Evolutionary conservation across 2,888 invertebrate genomes (phyloP).

Genomic region (Malacosoma neustria): DNA sequence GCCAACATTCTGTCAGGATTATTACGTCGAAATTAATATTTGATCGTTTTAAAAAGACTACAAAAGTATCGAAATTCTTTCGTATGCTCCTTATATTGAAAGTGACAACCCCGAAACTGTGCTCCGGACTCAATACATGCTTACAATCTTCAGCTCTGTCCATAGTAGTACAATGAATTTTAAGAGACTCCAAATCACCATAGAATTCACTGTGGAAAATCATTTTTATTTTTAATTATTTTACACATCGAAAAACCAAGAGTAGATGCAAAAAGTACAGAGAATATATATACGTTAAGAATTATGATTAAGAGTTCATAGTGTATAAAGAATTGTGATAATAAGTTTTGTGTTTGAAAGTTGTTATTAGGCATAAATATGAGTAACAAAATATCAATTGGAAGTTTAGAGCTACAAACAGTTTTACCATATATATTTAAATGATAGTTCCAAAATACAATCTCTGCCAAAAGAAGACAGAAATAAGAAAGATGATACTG

Average conservation of each 20-base stretch:
- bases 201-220: conserved; percentile 1
- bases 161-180: conserved; percentile 2
- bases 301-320: not conserved
- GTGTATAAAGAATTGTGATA: not conserved
- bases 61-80: conserved; percentile 1
- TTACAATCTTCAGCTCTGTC: conserved; percentile 1
- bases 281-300: not conserved
- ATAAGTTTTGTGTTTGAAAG: no score
- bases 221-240: not conserved
- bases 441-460: not conserved
- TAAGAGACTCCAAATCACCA: conserved; percentile 1
- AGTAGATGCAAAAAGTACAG: not conserved
- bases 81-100: conserved; percentile 4
- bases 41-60: not conserved
- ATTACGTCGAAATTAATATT: conserved; percentile 1
- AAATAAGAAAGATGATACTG: not conserved
- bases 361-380: no score
- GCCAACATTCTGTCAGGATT: conserved; percentile 4
- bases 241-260: no score
- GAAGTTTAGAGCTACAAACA: no score
- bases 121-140: not conserved
- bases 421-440: no score
- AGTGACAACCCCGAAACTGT: conserved; percentile 3
- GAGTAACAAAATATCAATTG: not conserved
- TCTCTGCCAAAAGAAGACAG: not conserved